phyloP scores from a whole-genome alignment of 2,888 invertebrate genomes.

The Hipparchia sbordonii region DNA sequence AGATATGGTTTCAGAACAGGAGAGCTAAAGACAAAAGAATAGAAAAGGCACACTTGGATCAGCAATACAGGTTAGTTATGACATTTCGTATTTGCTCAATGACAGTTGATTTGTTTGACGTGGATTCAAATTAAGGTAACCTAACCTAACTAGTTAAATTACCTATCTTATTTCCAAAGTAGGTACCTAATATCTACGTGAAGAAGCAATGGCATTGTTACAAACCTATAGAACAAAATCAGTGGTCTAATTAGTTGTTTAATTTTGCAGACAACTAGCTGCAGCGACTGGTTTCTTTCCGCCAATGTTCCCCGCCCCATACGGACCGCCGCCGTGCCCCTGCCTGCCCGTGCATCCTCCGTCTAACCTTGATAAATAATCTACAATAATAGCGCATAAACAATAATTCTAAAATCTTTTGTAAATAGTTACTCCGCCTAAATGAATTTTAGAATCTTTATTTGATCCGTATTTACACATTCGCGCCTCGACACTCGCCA shows the following conservation, averaged over 20 bases:
- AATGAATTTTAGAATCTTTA: no score
- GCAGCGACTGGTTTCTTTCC: slow-evolving; percentile 84
- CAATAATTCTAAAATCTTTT: not conserved
- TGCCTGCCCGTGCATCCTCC: slow-evolving; percentile 57
- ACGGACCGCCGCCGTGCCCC: slow-evolving; percentile 65
- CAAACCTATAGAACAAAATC: no score
- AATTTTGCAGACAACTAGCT: slow-evolving; percentile 78
- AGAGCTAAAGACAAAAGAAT: slow-evolving; percentile 98
- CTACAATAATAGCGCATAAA: not conserved
- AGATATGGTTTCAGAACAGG: slow-evolving; percentile 98
- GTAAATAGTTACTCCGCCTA: not conserved
- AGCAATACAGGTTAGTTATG: slow-evolving; percentile 91
- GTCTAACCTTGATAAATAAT: slow-evolving; percentile 39
- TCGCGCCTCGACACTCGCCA: no score
- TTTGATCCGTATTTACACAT: no score
- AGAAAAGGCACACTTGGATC: slow-evolving; percentile 97
- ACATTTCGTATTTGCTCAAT: not conserved
- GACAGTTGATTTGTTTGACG: no score
- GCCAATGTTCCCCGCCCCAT: slow-evolving; percentile 59
- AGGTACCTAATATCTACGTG: no score
- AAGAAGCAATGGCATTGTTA: no score
- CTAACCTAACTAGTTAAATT: no score
- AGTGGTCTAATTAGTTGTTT: no score
- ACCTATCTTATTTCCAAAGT: no score
- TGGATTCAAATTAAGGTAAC: no score